Evolutionary conservation across 2,797 vertebrate species (phyloP).

Genomic region (Acrossocheilus wenchowensis): DNA sequence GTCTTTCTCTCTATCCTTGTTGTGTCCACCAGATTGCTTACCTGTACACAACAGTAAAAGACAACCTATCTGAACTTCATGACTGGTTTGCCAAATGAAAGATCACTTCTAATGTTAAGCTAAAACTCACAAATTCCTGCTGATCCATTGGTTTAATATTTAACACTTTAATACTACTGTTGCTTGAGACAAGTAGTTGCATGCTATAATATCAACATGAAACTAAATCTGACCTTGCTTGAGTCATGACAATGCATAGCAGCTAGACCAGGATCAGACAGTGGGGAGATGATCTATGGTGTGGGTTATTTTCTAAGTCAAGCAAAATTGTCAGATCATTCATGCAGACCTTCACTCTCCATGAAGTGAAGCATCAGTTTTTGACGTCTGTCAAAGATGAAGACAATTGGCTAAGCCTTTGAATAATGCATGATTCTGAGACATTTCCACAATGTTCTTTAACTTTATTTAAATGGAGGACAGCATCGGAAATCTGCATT

Average conservation of each 20-base stretch:
- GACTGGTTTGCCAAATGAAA: neutral
- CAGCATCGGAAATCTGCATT: neutral
- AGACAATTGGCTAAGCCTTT: slow-evolving; percentile 33
- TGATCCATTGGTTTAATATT: neutral
- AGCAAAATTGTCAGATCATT: neutral
- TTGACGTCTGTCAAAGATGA: slow-evolving; percentile 47
- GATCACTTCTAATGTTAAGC: neutral
- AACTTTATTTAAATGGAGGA: neutral
- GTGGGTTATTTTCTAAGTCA: neutral
- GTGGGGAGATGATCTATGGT: neutral
- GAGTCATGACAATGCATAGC: neutral
- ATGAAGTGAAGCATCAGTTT: slow-evolving; percentile 39
- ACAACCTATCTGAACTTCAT: neutral
- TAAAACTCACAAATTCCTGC: neutral
- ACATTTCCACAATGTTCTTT: slow-evolving; percentile 27
- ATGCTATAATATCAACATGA: neutral
- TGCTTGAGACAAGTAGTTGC: neutral
- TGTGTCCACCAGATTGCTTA: slow-evolving; percentile 6
- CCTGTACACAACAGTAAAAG: slow-evolving; percentile 6
- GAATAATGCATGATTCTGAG: slow-evolving; percentile 31
- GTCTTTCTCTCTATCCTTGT: neutral
- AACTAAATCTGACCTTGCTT: neutral
- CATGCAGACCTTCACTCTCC: neutral
- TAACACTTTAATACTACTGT: neutral
- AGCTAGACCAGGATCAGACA: neutral